Percentiles rank a stretch among this genome's conserved stretches.
Evolutionary conservation across 2,113 vertebrate species (phyloP).

Genomic region (Crotalus helleri): DNA sequence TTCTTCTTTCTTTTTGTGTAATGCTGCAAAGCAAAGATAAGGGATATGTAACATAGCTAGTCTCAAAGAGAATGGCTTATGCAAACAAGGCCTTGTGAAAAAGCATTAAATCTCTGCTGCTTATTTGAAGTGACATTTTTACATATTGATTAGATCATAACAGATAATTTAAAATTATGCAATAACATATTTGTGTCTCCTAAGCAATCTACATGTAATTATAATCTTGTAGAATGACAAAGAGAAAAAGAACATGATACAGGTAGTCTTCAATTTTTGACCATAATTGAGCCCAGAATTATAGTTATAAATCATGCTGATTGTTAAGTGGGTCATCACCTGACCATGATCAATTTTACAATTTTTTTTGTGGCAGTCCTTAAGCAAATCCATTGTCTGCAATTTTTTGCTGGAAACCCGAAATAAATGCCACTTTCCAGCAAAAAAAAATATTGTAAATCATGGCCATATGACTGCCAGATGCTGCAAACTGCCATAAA

Average conservation of each 20-base stretch:
- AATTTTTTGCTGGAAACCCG: neutral
- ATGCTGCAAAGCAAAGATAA: conserved; percentile 65
- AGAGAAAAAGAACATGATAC: neutral
- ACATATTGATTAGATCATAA: conserved; percentile 23
- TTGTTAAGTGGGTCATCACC: neutral
- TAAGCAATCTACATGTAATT: neutral
- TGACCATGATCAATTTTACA: neutral
- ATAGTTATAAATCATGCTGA: neutral
- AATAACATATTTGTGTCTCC: neutral
- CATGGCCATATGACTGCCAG: neutral
- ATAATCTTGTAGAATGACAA: rapidly evolving
- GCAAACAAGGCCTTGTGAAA: neutral
- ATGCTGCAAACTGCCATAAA: neutral
- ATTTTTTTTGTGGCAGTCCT: neutral
- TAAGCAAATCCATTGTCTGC: neutral
- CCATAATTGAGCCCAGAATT: neutral
- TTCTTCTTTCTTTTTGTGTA: conserved; percentile 66
- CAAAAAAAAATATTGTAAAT: neutral
- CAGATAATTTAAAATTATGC: neutral
- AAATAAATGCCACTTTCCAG: neutral
- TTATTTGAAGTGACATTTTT: conserved; percentile 20
- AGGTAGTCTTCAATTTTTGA: neutral
- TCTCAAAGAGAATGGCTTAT: conserved; percentile 8
- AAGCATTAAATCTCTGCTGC: conserved; percentile 7
- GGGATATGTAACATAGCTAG: conserved; percentile 42